Percentiles rank a stretch among this genome's conserved stretches.
phyloP scores from a whole-genome alignment of 2,797 vertebrate species.

The Poeciliopsis paucimaculata region DNA sequence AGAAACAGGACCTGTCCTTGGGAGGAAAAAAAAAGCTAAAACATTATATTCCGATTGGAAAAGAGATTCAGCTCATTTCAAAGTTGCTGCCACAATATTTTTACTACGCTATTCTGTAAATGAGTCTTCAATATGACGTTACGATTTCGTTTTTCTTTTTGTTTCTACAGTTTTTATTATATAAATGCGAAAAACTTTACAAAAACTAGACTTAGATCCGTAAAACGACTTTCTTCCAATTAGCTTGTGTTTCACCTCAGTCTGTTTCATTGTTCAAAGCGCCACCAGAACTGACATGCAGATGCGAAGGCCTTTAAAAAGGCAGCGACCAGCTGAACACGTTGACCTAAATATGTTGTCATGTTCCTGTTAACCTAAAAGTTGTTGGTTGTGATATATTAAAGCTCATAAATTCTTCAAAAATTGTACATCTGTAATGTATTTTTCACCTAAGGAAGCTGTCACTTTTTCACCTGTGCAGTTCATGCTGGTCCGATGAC shows the following conservation, averaged over 20 bases:
- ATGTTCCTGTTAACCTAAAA: too few species aligned
- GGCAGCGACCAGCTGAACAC: too few species aligned
- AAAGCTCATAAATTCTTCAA: too few species aligned
- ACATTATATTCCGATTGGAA: constrained; percentile 15
- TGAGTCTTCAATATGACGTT: neutral
- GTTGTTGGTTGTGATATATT: too few species aligned
- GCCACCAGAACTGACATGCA: neutral
- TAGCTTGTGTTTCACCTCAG: neutral
- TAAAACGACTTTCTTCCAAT: neutral
- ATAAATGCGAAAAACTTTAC: neutral
- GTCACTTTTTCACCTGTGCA: too few species aligned
- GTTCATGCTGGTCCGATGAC: too few species aligned
- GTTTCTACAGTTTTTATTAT: neutral
- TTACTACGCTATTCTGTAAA: neutral
- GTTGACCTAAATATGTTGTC: too few species aligned
- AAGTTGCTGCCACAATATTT: neutral
- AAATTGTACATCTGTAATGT: too few species aligned
- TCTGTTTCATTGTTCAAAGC: neutral
- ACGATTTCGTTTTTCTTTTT: too few species aligned
- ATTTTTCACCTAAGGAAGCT: too few species aligned
- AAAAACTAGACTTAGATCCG: neutral
- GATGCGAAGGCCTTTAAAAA: neutral
- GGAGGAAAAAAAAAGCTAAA: neutral
- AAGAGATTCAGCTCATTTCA: constrained; percentile 13
- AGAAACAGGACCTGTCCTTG: constrained; percentile 29